These are phyloP conservation scores for Psephotus haematonotus DNA, from an alignment of 2,113 vertebrate species.

Conservation along the genomic window DNA sequence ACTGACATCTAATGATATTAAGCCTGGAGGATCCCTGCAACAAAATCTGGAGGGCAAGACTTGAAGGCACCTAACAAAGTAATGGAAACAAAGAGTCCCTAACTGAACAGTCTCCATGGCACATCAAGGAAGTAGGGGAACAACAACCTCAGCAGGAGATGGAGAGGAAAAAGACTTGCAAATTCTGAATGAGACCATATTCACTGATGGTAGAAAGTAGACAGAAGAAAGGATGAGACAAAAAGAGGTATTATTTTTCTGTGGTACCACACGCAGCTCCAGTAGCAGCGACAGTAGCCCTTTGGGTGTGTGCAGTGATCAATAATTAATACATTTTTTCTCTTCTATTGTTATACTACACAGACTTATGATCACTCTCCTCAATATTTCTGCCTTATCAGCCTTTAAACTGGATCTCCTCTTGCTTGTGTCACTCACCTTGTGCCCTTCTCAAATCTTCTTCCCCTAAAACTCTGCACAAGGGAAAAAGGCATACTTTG, in stretches of 20 bases:
- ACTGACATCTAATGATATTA: neutral
- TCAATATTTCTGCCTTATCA: neutral
- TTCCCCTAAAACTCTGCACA: neutral
- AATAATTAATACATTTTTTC: neutral
- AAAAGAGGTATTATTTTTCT: neutral
- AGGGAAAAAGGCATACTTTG: neutral
- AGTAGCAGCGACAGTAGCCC: neutral
- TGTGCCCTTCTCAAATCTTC: neutral
- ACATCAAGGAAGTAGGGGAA: neutral
- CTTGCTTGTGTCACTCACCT: neutral
- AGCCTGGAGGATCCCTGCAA: neutral
- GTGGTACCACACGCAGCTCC: neutral
- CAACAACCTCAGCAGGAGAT: neutral
- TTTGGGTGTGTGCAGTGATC: neutral
- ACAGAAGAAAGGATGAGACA: neutral
- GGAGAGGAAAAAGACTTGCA: neutral
- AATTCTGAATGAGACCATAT: neutral
- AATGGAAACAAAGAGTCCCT: neutral
- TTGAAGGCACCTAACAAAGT: neutral
- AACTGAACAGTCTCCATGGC: neutral
- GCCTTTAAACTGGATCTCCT: neutral
- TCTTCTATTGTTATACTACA: neutral
- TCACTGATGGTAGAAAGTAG: neutral
- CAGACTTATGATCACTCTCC: neutral
- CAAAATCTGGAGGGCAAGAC: neutral